Conservation (phyloP, 2,888 invertebrate species). For the Elmis aenea region DNA sequence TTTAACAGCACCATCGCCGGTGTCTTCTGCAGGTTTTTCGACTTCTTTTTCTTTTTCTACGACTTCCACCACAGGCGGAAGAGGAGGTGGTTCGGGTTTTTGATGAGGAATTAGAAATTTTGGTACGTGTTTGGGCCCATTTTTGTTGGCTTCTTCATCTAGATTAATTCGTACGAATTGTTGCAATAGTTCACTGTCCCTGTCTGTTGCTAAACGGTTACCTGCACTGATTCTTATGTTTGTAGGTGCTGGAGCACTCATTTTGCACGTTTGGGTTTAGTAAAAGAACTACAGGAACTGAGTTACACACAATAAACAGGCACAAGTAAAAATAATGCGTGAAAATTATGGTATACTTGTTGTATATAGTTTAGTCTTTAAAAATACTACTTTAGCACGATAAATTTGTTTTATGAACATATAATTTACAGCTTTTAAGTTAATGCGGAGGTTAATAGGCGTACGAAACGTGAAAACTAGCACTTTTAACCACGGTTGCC, state of each 20-base stretch:
- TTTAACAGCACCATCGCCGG: slow-evolving; percentile 15
- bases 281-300: too few species aligned
- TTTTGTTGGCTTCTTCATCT: slow-evolving; percentile 45
- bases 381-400: background rate
- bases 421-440: background rate
- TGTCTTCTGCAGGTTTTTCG: slow-evolving; percentile 22
- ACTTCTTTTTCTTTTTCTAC: slow-evolving; percentile 47
- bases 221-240: slow-evolving; percentile 8
- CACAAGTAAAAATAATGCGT: too few species aligned
- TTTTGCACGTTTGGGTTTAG: too few species aligned
- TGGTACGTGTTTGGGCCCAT: slow-evolving; percentile 15
- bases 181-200: slow-evolving; percentile 71
- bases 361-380: background rate
- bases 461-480: slow-evolving; percentile 10
- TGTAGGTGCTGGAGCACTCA: too few species aligned
- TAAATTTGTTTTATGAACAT: background rate
- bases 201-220: slow-evolving; percentile 48
- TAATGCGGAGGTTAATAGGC: too few species aligned
- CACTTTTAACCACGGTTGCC: slow-evolving; percentile 21
- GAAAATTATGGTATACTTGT: background rate
- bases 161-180: slow-evolving; percentile 71
- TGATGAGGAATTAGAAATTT: slow-evolving; percentile 18
- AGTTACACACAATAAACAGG: too few species aligned
- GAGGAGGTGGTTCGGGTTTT: slow-evolving; percentile 3
- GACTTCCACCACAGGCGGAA: slow-evolving; percentile 13